A percentile compares a stretch with the other conserved stretches of the same genome.
Conservation (phyloP, 2,113 vertebrate genomes). For the Apaloderma vittatum region DNA sequence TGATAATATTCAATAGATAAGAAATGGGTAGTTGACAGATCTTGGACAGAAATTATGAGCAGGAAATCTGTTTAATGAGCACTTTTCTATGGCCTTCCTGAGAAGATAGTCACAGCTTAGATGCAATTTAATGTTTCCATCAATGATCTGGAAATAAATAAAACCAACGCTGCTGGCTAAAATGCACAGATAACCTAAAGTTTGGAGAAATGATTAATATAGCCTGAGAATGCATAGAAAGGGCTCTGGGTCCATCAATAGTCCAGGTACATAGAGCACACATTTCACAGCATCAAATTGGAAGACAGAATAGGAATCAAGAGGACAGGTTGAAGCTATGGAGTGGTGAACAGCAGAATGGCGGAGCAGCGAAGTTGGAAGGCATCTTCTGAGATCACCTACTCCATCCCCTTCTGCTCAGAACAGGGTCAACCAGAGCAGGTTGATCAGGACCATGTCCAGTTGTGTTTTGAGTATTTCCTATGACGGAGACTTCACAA, state of each 20-base stretch:
- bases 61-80: slow-evolving; percentile 39
- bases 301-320: background rate
- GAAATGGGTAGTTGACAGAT: background rate
- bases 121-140: slow-evolving; percentile 41
- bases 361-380: background rate
- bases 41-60: slow-evolving; percentile 20
- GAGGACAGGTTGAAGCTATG: background rate
- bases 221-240: background rate
- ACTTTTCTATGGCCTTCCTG: background rate
- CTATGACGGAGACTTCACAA: too few species aligned
- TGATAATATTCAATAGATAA: slow-evolving; percentile 25
- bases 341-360: background rate
- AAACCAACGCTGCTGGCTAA: background rate
- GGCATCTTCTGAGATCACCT: background rate
- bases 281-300: background rate
- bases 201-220: background rate
- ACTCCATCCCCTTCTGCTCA: background rate
- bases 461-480: too few species aligned
- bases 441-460: background rate
- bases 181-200: background rate
- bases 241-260: background rate
- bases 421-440: background rate
- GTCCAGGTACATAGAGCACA: background rate
- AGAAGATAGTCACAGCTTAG: slow-evolving; percentile 18
- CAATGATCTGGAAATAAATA: slow-evolving; percentile 43